Evolutionary conservation across 2,888 invertebrate genomes (phyloP), one percentile per base, ranked within the genome.

Genomic region (Oscheius sp.): DNA sequence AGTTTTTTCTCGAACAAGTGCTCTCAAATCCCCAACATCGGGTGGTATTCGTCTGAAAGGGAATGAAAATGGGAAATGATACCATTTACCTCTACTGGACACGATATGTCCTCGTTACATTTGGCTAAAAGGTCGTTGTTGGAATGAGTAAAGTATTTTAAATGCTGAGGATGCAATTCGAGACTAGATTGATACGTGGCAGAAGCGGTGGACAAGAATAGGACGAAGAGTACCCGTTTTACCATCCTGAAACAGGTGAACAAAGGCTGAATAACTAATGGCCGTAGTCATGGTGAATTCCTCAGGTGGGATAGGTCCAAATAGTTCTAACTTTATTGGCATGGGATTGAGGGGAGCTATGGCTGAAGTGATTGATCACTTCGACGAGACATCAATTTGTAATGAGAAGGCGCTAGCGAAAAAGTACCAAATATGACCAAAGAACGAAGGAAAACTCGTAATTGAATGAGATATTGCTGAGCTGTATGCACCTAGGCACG

Each of bases 1-100:
- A 59, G 5, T 29, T 11, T 11, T 37, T 42, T n/a, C 13, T 21
- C 21, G 7, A 2, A 35, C 71, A 75, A 4, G 29, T 29, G 11
- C 29, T 11, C 60, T 82, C 82, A 65, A 65, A 78, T 37, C 82
- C 82, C 79, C 79, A 82, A 63, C 82, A 82, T 9, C 57, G 66
- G 10, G n/a, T 9, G 32, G 13, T 37, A n/a, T 63, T 48, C 1
- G 33, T 35, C 66, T 53, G 13, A 11, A 48, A 47, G 7, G 29
- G 21, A 13, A 47, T 63, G 47, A n/a, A 29, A 37, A 3, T 62
- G 5, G 3, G 3, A 13, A 13, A 7, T n/a, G 29, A 13, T 29
- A 37, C 10, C 10, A 35, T 35, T 37, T 60, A 72, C 71, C 50
- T 59, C 59, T 10, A 72, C 33, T 1, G 71, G 62, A 60, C 60